Percentiles rank a stretch among this genome's conserved stretches.
Evolutionary conservation across 2,888 invertebrate species (phyloP).

Genomic region (Crioceris asparagi): DNA sequence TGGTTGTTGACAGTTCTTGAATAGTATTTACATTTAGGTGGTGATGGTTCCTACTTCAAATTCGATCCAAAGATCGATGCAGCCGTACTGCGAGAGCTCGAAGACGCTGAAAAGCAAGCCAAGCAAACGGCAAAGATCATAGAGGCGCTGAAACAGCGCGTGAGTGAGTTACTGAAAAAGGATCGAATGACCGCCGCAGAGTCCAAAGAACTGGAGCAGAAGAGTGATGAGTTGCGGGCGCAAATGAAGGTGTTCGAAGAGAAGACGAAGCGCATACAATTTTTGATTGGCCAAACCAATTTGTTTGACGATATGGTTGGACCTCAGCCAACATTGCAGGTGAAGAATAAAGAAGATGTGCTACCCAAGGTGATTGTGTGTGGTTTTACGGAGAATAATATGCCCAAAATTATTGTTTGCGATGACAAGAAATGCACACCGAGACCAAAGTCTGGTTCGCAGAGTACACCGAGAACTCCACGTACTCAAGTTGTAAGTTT

Average conservation of each 20-base stretch:
- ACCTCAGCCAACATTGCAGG: conserved; percentile 21
- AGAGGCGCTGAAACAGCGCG: conserved; percentile 34
- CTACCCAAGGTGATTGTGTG: conserved; percentile 46
- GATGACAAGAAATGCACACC: conserved; percentile 28
- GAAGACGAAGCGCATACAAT: conserved; percentile 48
- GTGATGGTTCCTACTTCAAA: conserved; percentile 15
- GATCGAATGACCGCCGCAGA: conserved; percentile 47
- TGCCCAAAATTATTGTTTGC: conserved; percentile 45
- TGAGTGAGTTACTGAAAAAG: conserved; percentile 42
- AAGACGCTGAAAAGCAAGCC: conserved; percentile 40
- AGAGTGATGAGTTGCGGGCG: conserved; percentile 46
- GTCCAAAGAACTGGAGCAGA: conserved; percentile 43
- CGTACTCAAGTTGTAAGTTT: neutral
- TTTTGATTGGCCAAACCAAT: conserved; percentile 36
- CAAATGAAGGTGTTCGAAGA: conserved; percentile 52
- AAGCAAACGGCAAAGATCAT: conserved; percentile 40
- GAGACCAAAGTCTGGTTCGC: neutral
- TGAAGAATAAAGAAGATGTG: conserved; percentile 29
- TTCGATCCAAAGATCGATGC: conserved; percentile 26
- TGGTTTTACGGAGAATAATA: conserved; percentile 40
- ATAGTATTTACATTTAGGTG: too few relatives aligned
- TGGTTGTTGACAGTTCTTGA: too few relatives aligned
- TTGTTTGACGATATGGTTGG: conserved; percentile 32
- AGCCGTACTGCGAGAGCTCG: conserved; percentile 37
- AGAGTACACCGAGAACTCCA: conserved; percentile 2